A percentile compares a stretch with the other conserved stretches of the same genome.
Conservation (phyloP, 2,888 invertebrate genomes). For the Peribatodes rhomboidaria region DNA sequence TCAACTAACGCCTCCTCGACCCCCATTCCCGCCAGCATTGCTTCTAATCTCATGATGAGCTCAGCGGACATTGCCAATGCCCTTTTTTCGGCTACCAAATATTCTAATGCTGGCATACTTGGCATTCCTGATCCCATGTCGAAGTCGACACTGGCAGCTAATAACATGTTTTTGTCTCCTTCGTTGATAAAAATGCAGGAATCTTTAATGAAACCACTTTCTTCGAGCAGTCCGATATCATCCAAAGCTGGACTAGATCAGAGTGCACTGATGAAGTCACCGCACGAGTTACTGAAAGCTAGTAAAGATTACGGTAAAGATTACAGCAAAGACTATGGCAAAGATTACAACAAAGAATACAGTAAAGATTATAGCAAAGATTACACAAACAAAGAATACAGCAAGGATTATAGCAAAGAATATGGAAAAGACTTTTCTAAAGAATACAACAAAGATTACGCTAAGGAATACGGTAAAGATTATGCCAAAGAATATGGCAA, state of each 20-base stretch:
- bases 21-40: conserved; percentile 83
- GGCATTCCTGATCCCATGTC: conserved; percentile 92
- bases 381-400: conserved; percentile 40
- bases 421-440: conserved; percentile 39
- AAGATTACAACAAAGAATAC: conserved; percentile 44
- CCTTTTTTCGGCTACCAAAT: conserved; percentile 89
- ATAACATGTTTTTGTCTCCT: conserved; percentile 92
- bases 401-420: conserved; percentile 34
- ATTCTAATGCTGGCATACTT: conserved; percentile 87
- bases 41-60: conserved; percentile 88
- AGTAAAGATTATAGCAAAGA: conserved; percentile 42
- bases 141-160: conserved; percentile 91
- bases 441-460: conserved; percentile 46
- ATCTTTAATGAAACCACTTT: conserved; percentile 86
- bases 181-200: conserved; percentile 91
- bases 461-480: conserved; percentile 35
- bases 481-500: conserved; percentile 43
- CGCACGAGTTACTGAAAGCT: conserved; percentile 48
- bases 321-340: conserved; percentile 30
- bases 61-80: conserved; percentile 89
- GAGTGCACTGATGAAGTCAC: conserved; percentile 76
- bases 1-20: conserved; percentile 82
- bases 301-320: conserved; percentile 41
- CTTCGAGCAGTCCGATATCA: conserved; percentile 85
- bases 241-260: conserved; percentile 79